Base-by-base conservation (phyloP, 1,140 invertebrate genomes). In the Ceratosolen fusciceps region DNA sequence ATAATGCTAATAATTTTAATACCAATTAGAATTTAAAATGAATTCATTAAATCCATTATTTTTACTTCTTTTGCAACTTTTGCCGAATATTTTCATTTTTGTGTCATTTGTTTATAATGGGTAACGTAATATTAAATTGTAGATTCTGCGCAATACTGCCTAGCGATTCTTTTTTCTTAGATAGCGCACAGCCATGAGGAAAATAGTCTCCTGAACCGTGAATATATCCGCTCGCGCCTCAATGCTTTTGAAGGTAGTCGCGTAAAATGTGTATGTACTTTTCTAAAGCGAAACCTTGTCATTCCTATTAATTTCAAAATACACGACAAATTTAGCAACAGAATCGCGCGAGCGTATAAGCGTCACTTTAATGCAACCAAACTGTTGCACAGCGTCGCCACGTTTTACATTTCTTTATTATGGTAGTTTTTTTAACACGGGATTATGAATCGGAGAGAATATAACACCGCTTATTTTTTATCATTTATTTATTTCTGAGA, bases 281-380 rank as follows among this genome's bases (percentile, higher is more conserved):
- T 77, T 70, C 65, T 49, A 8, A 19, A n/a, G 62, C 34, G 49
- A 43, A 77, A 70, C 74, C 74, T 77, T 77, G 74, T 77, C 74
- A 77, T 77, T 70, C 74, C 74, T 49, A 56, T 56, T 26, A 70
- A 56, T 77, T 77, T 77, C 74, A 77, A 77, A 77, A 77, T 77
- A 54, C 49, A n/a, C 31, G 62, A 19, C 34, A 56, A 68, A 77
- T 77, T 77, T 43, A 77, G 74, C 74, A 77, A 77, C 10, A 26
- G 62, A 52, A 26, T 39, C 31, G 12, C 5, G 37, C 43, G 60
- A 76, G 56, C 19, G 56, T 34, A 60, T 16, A 60, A 60, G 62
- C 62, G 62, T 39, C 16, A 67, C 37, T 39, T 67, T 67, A 39
- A 14, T 52, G 39, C 31, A 67, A 54, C 39, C 24, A 74, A 73